A percentile compares a stretch with the other conserved stretches of the same genome.
These are phyloP conservation scores for Cryptoblepharus egeriae DNA, from an alignment of 2,797 vertebrate species.

Conservation along the genomic window DNA sequence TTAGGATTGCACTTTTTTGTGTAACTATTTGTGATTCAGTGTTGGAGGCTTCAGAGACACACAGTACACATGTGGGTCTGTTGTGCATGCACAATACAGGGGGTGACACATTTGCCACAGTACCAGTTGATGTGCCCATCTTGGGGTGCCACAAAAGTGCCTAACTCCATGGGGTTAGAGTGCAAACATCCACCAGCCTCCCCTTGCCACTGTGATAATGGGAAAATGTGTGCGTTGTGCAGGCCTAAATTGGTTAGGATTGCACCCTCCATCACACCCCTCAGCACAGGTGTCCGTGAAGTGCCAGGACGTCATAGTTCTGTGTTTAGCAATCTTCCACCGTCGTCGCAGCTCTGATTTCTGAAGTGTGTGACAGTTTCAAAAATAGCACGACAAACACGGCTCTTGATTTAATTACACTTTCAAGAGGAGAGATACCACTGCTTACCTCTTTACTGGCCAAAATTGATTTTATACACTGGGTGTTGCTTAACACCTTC, in stretches of 20 bases:
- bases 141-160: no score
- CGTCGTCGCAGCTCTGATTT: slow-evolving; percentile 19
- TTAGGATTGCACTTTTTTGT: no score
- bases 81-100: no score
- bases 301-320: not conserved
- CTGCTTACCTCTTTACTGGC: slow-evolving; percentile 24
- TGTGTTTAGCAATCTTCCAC: slow-evolving; percentile 10
- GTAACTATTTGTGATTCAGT: no score
- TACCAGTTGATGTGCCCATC: no score
- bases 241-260: no score
- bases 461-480: slow-evolving; percentile 29
- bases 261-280: not conserved
- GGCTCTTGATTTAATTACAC: slow-evolving; percentile 31
- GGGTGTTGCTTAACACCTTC: slow-evolving; percentile 21
- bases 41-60: no score
- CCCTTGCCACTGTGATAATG: no score
- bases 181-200: no score
- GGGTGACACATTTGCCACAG: no score
- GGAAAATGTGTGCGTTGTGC: not conserved
- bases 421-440: slow-evolving; percentile 36
- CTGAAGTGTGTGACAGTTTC: slow-evolving; percentile 36
- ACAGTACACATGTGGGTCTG: no score
- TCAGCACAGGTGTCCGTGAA: not conserved
- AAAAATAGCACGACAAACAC: slow-evolving; percentile 31
- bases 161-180: no score